These are phyloP conservation scores for Leguminivora glycinivorella DNA, from an alignment of 1,140 invertebrate species.

Conservation along the genomic window DNA sequence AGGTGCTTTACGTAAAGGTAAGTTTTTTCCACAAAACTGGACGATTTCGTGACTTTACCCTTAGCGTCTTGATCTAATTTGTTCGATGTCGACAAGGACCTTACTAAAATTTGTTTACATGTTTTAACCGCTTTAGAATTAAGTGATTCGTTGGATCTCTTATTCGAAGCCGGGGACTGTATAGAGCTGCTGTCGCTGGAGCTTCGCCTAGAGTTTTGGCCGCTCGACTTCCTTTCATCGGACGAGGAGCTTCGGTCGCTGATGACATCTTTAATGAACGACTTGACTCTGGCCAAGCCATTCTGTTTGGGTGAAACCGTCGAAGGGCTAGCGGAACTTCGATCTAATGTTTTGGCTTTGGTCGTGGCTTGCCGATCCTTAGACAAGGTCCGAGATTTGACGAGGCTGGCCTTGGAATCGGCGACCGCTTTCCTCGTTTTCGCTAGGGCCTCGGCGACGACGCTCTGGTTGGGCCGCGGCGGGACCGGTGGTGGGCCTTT, in stretches of 20 bases:
- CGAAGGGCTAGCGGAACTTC: conserved; percentile 58
- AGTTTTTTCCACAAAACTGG: conserved; percentile 77
- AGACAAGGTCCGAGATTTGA: conserved; percentile 60
- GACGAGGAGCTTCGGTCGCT: conserved; percentile 75
- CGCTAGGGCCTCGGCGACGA: conserved; percentile 85
- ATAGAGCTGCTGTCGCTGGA: conserved; percentile 71
- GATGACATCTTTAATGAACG: conserved; percentile 78
- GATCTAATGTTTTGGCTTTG: conserved; percentile 70
- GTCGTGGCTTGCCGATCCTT: conserved; percentile 58
- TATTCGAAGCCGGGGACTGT: conserved; percentile 57
- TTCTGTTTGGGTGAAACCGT: conserved; percentile 76
- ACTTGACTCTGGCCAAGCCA: conserved; percentile 73
- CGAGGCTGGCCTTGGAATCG: conserved; percentile 77
- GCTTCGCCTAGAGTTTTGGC: conserved; percentile 68
- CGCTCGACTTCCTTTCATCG: conserved; percentile 72
- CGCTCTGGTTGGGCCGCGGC: conserved; percentile 84
- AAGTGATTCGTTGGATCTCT: conserved; percentile 69
- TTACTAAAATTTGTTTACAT: conserved; percentile 75
- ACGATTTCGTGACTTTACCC: conserved; percentile 72
- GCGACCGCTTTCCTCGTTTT: conserved; percentile 79
- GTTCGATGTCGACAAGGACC: conserved; percentile 72
- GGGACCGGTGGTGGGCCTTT: conserved; percentile 85
- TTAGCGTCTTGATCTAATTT: conserved; percentile 73
- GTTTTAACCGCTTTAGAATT: conserved; percentile 74
- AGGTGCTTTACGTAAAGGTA: conserved; percentile 75